Evolutionary conservation across 2,113 vertebrate genomes (phyloP).

Genomic region (Macrotis lagotis): DNA sequence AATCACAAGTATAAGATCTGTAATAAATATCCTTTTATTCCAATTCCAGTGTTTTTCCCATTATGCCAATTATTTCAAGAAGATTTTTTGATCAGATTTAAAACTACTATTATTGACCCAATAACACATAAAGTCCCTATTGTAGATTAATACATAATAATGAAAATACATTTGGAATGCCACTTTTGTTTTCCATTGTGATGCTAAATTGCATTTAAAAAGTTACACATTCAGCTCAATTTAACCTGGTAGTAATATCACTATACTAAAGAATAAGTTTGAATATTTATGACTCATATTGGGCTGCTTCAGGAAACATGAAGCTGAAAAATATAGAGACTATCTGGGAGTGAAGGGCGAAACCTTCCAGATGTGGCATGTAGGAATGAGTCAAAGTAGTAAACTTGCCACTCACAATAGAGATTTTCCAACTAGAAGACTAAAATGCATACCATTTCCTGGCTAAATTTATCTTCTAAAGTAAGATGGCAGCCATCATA

Average conservation of each 20-base stretch:
- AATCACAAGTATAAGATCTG: not conserved
- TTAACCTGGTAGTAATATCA: not conserved
- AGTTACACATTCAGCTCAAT: not conserved
- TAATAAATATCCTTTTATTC: not conserved
- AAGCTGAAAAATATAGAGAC: not conserved
- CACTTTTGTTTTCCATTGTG: not conserved
- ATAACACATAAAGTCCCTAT: not conserved
- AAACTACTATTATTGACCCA: not conserved
- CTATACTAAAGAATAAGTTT: not conserved
- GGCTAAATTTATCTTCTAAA: not conserved
- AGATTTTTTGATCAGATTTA: not conserved
- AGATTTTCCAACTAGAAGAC: not conserved
- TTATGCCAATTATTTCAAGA: not conserved
- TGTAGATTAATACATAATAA: not conserved
- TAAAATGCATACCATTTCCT: not conserved
- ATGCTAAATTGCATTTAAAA: not conserved
- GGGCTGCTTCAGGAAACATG: not conserved
- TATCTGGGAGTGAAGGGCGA: not conserved
- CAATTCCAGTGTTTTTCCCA: not conserved
- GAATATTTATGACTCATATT: not conserved
- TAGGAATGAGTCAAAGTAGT: not conserved
- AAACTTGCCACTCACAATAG: not conserved
- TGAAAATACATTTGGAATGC: not conserved
- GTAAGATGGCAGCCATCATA: not conserved
- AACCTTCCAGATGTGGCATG: not conserved